Base-by-base conservation (phyloP, 1,140 invertebrate species). In the Lamellibrachia luymesi region DNA sequence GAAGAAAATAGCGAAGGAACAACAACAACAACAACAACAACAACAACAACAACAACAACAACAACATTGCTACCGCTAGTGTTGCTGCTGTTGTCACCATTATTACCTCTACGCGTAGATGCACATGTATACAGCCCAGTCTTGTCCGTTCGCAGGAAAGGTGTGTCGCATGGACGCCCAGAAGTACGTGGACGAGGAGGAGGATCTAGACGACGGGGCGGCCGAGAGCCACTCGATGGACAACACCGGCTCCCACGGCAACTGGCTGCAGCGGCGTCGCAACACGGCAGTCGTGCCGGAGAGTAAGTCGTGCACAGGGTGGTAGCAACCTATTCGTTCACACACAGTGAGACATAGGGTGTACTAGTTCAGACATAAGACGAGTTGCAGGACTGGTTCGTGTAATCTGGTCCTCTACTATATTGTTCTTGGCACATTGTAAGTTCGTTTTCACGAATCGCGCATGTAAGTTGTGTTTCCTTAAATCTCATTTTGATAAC, bases 251-350 rank as follows among this genome's bases (percentile, higher is more conserved):
- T 94, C 95, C 27, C 95, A 94, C 10, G 94, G 95, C 8, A 94
- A 94, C 90, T 95, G 95, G 94, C 64, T 96, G 10, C 94, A 94
- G 91, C 96, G 96, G 94, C 94, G 96, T 90, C 94, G 96, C 5
- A 96, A 96, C 92, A 95, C 95, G 17, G 95, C 96, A 93, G 94
- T 96, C 7, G 95, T 95, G 10, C 96, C 96, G 50, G 95, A 95
- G 93, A 95, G 96, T 96, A 94, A 94, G 94, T 95, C 25, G 93
- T 25, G 2, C 17, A 91, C 4, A 50, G 5, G 6, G 4, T 13
- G 8, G 10, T 13, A 91, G 8, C 17, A 8, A 6, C 38, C 38
- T 38, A 38, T 38, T 38, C 38, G 38, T 38, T 38, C 17, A 17
- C 91, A 25, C 38, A n/a, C 38, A 49, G 17, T 49, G 17, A 17